These are phyloP conservation scores for Drosophila seclusa DNA, from an alignment of 2,888 invertebrate genomes.

Conservation along the genomic window DNA sequence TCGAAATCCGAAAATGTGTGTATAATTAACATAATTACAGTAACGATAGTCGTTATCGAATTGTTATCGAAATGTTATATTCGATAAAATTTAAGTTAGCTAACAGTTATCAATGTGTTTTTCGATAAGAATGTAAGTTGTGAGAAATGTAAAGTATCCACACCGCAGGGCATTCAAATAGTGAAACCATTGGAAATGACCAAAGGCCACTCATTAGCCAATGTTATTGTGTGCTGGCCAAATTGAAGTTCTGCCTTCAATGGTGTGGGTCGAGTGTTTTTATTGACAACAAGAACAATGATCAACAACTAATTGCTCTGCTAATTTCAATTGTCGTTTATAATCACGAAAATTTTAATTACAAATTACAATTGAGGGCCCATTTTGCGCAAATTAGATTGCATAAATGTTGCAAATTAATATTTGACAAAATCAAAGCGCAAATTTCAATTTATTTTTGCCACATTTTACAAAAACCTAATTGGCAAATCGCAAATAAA, in stretches of 20 bases:
- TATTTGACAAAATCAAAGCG: conserved; percentile 56
- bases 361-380: conserved; percentile 70
- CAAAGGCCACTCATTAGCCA: conserved; percentile 65
- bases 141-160: background rate
- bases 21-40: background rate
- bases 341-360: conserved; percentile 77
- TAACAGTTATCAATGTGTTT: background rate
- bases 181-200: conserved; percentile 26
- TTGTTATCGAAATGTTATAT: background rate
- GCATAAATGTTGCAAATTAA: conserved; percentile 73
- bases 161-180: conserved; percentile 30
- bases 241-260: background rate
- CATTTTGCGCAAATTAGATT: conserved; percentile 64
- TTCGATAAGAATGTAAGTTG: background rate
- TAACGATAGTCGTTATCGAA: background rate
- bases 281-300: conserved; percentile 47
- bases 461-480: conserved; percentile 22
- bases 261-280: conserved; percentile 1
- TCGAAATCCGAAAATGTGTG: background rate
- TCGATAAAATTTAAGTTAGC: background rate
- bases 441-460: conserved; percentile 46
- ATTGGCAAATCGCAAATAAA: conserved; percentile 34
- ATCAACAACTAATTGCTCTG: conserved; percentile 75
- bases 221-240: conserved; percentile 32
- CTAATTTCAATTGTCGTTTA: conserved; percentile 75